Evolutionary conservation across 2,113 vertebrate species (phyloP).

Genomic region (Synodontis membranacea): DNA sequence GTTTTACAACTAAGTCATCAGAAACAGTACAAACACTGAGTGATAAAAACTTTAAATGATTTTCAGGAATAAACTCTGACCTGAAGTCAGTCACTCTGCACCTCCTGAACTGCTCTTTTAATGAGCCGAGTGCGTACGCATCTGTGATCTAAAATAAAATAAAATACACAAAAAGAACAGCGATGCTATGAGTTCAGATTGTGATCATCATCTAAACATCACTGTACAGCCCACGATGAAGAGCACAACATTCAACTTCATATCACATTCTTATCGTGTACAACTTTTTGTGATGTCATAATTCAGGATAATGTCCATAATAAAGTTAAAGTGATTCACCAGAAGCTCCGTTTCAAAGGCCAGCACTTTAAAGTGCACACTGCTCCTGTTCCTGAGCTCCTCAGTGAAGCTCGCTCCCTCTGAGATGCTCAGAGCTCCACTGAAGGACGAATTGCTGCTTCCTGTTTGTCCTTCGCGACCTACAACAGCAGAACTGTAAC

Average conservation of each 20-base stretch:
- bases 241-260: not conserved
- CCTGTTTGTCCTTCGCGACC: conserved; percentile 17
- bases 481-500: not conserved
- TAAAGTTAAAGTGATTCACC: conserved; percentile 40
- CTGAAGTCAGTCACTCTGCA: conserved; percentile 68
- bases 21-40: not conserved
- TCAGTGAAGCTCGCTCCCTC: conserved; percentile 60
- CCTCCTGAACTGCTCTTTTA: conserved; percentile 53
- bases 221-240: too few species aligned
- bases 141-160: conserved; percentile 62
- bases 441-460: conserved; percentile 4
- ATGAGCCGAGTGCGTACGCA: conserved; percentile 49
- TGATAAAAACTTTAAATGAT: not conserved
- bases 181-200: not conserved
- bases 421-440: conserved; percentile 60
- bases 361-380: conserved; percentile 64
- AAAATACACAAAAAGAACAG: conserved; percentile 28
- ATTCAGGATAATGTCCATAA: not conserved
- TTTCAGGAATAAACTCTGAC: conserved; percentile 52
- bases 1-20: not conserved
- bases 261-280: not conserved
- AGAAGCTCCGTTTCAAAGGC: conserved; percentile 66
- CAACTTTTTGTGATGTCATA: not conserved
- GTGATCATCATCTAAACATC: not conserved
- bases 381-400: conserved; percentile 68